Conservation (phyloP, 2,888 invertebrate species). For the Phengaris arion region DNA sequence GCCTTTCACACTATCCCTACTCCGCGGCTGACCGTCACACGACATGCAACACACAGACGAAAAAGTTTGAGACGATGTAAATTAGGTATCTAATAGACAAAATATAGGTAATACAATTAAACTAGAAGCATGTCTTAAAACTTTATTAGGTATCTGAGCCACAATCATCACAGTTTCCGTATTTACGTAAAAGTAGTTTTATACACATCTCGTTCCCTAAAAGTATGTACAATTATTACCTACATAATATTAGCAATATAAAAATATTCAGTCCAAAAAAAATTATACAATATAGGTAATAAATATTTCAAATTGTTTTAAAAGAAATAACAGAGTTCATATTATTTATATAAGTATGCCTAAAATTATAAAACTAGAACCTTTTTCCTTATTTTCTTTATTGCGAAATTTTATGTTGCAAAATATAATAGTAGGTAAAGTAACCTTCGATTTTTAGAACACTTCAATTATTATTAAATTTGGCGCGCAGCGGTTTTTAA, state of each 20-base stretch:
- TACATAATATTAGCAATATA: constrained; percentile 4
- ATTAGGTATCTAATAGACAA: too few species aligned
- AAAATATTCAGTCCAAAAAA: constrained; percentile 12
- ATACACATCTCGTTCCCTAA: constrained; percentile 32
- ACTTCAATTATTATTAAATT: too few species aligned
- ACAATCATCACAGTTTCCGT: constrained; percentile 71
- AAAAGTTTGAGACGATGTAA: too few species aligned
- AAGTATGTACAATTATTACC: constrained; percentile 5
- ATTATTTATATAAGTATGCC: neutral
- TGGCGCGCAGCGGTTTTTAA: too few species aligned
- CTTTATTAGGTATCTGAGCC: constrained; percentile 58
- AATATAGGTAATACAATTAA: neutral
- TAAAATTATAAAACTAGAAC: neutral
- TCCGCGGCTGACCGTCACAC: too few species aligned
- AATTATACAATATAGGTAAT: neutral
- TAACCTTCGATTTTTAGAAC: too few species aligned
- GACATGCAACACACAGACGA: too few species aligned
- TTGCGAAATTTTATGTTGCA: too few species aligned
- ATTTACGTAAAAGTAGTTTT: constrained; percentile 35
- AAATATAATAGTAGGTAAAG: too few species aligned
- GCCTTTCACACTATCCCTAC: too few species aligned
- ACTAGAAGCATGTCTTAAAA: constrained; percentile 34
- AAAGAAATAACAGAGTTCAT: neutral
- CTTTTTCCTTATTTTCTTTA: too few species aligned
- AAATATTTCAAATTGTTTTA: neutral